Evolutionary conservation across 2,888 invertebrate species (phyloP).

Genomic region (Esperia sulphurella): DNA sequence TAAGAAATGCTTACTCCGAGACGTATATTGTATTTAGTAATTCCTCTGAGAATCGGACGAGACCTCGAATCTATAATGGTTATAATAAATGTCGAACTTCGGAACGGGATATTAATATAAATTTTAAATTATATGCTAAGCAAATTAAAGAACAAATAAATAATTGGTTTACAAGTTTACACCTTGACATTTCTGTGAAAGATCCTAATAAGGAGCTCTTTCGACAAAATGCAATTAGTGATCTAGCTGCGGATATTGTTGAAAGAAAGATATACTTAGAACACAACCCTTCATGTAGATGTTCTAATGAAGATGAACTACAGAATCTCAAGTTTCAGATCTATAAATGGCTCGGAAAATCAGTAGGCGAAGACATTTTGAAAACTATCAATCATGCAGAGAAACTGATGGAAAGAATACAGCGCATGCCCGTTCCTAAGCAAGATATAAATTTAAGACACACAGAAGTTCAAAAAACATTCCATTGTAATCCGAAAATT

Average conservation of each 20-base stretch:
- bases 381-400: slow-evolving; percentile 7
- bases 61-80: not conserved
- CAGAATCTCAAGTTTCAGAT: slow-evolving; percentile 16
- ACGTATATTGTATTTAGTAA: not conserved
- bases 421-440: slow-evolving; percentile 1
- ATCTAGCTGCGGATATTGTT: slow-evolving; percentile 15
- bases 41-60: too few species aligned
- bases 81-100: not conserved
- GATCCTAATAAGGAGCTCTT: not conserved
- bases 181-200: slow-evolving; percentile 2
- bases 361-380: slow-evolving; percentile 11
- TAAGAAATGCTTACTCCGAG: not conserved
- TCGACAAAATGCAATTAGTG: slow-evolving; percentile 3
- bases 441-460: not conserved
- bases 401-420: slow-evolving; percentile 5
- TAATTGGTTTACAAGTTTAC: slow-evolving; percentile 12
- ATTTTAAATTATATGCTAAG: not conserved
- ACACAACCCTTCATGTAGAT: slow-evolving; percentile 2
- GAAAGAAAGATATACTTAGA: slow-evolving; percentile 13
- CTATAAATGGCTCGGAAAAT: slow-evolving; percentile 18
- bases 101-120: not conserved
- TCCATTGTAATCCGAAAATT: not conserved
- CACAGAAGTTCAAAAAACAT: not conserved
- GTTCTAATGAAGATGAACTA: slow-evolving; percentile 7
- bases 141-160: slow-evolving; percentile 1